Conservation (phyloP, 2,797 vertebrate genomes). For the Sorex maritimensis region DNA sequence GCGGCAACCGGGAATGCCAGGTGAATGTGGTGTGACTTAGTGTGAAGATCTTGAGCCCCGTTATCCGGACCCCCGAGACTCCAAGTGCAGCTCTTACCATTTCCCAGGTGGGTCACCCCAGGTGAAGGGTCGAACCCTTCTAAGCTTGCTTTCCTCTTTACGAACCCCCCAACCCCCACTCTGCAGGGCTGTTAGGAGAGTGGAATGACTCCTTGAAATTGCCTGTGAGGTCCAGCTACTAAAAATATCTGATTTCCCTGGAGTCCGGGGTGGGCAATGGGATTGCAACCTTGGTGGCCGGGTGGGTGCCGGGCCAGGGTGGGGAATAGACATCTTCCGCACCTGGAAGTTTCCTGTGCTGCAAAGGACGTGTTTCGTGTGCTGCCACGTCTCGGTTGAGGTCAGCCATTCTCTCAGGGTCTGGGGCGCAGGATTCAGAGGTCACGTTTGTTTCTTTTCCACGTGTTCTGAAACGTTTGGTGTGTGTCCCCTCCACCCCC, state of each 20-base stretch:
- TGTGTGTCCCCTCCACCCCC: too few relatives aligned
- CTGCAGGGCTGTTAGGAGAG: background rate
- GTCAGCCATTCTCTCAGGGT: background rate
- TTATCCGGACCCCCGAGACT: background rate
- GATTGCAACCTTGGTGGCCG: background rate
- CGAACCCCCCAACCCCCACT: background rate
- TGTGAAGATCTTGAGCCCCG: background rate
- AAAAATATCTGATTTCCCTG: background rate
- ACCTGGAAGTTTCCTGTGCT: background rate
- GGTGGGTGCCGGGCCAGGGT: background rate
- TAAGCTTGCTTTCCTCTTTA: conserved; percentile 29
- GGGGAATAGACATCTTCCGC: background rate
- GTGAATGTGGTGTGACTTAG: background rate
- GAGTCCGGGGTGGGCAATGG: background rate
- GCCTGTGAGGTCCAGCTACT: background rate
- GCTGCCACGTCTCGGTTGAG: background rate
- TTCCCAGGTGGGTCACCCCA: background rate
- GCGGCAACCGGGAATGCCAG: background rate
- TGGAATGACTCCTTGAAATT: conserved; percentile 35
- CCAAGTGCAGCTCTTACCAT: background rate
- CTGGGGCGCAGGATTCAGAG: background rate
- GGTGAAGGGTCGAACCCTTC: background rate
- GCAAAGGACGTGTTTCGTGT: background rate
- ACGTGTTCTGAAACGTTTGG: background rate
- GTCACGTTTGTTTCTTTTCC: background rate